Base-by-base conservation (phyloP, 2,888 invertebrate species). In the Rhagium mordax region DNA sequence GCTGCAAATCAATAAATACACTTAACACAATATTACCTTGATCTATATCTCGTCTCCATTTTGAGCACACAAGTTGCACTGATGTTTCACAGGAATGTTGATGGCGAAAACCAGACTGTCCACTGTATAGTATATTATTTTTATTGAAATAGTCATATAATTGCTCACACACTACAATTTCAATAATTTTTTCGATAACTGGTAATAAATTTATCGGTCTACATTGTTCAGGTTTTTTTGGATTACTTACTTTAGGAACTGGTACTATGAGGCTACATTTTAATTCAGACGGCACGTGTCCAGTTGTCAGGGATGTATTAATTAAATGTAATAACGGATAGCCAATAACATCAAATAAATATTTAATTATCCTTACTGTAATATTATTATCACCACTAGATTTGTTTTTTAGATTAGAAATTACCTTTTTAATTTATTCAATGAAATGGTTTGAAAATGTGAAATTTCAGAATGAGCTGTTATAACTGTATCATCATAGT, bases 271-370 rank as follows among this genome's bases (percentile, higher is more conserved):
- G 24, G 33, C 67, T 61, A 15, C 51, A 62, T 18, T 53, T 53
- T 53, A 53, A 20, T 4, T 53, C 20, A 20, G 21, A 21, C 1
- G 8, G 69, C 60, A 27, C 13, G 10, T 15, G 21, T 57, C 71
- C 65, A 2, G 47, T 57, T 5, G 4, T 51, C 27, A 72, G 51
- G 5, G 72, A 69, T 13, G 68, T 72, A 24, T 72, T 72, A 15
- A 55, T 51, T 27, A 72, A 18, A 69, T 72, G 2, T 15, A 72
- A 33, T 16, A 67, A 49, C 7, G 67, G 71, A 67, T 67, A 72
- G 13, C 67, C 71, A 20, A 72, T 51, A 7, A 29, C 51, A 59
- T 47, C 48, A 41, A 68, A 51, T 7, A 62, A 3, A 41, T 18
- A 3, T 27, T 64, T 48, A n/a, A 64, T 48, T n/a, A 64, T 10